These are phyloP conservation scores for Brachynemurus nebulosus DNA, from an alignment of 2,888 invertebrate genomes.

Conservation along the genomic window DNA sequence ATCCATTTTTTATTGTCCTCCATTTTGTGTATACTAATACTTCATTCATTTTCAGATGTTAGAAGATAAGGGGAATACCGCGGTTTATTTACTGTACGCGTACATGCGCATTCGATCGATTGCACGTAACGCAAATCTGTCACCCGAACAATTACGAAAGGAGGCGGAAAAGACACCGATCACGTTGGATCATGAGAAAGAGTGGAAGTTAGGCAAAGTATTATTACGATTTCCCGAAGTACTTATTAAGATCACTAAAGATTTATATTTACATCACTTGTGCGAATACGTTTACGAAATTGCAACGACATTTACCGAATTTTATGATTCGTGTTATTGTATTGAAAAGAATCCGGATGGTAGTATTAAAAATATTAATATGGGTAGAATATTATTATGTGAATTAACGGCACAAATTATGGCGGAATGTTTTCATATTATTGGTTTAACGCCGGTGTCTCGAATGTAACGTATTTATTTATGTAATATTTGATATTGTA, in stretches of 20 bases:
- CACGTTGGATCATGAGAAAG: slow-evolving; percentile 75
- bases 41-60: slow-evolving; percentile 52
- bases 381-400: slow-evolving; percentile 75
- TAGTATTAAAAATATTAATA: slow-evolving; percentile 67
- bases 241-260: slow-evolving; percentile 64
- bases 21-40: background rate
- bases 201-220: slow-evolving; percentile 86
- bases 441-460: slow-evolving; percentile 82
- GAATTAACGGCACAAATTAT: slow-evolving; percentile 85
- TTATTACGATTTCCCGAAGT: slow-evolving; percentile 79
- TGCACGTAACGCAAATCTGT: slow-evolving; percentile 61
- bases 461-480: slow-evolving; percentile 58
- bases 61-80: slow-evolving; percentile 97
- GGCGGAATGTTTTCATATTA: slow-evolving; percentile 74
- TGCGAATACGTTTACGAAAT: slow-evolving; percentile 96
- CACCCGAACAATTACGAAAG: slow-evolving; percentile 42
- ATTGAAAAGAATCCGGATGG: slow-evolving; percentile 81
- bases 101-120: slow-evolving; percentile 88
- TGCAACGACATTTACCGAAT: slow-evolving; percentile 85
- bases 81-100: slow-evolving; percentile 91
- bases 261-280: slow-evolving; percentile 70
- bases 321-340: slow-evolving; percentile 96
- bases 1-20: background rate
- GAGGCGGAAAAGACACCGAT: slow-evolving; percentile 45
- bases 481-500: background rate